phyloP scores from a whole-genome alignment of 2,113 vertebrate species.

The Pelusios castaneus region DNA sequence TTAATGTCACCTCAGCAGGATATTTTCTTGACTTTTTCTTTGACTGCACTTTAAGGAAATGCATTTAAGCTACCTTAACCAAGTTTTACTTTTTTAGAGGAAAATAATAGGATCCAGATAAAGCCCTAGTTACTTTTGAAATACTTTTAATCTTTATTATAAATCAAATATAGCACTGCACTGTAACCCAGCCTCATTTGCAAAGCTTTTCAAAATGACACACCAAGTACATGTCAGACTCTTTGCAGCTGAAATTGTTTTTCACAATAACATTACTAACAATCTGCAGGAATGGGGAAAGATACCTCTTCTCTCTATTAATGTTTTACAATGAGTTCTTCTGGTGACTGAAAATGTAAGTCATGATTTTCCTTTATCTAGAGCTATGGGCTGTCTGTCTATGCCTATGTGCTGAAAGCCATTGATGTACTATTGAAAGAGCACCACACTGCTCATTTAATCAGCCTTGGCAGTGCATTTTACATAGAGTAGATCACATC shows the following conservation, averaged over 20 bases:
- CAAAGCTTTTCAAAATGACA: not conserved
- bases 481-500: constrained; percentile 66
- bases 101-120: not conserved
- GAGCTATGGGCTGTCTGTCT: constrained; percentile 40
- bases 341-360: constrained; percentile 15
- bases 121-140: not conserved
- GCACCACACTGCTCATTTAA: constrained; percentile 66
- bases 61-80: not conserved
- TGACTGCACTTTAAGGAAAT: not conserved
- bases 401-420: constrained; percentile 50
- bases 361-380: constrained; percentile 15
- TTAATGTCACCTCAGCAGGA: not conserved
- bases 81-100: not conserved
- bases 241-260: not conserved
- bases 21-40: not conserved
- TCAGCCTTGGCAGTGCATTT: constrained; percentile 66
- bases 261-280: not conserved
- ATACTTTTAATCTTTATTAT: not conserved
- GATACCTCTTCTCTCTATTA: not conserved
- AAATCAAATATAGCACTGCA: rapidly evolving
- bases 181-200: not conserved
- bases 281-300: not conserved
- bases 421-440: constrained; percentile 57
- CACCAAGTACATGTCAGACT: not conserved
- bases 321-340: constrained; percentile 33